These are phyloP conservation scores for Cyanocitta stelleri DNA, from an alignment of 2,113 vertebrate species.

Conservation along the genomic window DNA sequence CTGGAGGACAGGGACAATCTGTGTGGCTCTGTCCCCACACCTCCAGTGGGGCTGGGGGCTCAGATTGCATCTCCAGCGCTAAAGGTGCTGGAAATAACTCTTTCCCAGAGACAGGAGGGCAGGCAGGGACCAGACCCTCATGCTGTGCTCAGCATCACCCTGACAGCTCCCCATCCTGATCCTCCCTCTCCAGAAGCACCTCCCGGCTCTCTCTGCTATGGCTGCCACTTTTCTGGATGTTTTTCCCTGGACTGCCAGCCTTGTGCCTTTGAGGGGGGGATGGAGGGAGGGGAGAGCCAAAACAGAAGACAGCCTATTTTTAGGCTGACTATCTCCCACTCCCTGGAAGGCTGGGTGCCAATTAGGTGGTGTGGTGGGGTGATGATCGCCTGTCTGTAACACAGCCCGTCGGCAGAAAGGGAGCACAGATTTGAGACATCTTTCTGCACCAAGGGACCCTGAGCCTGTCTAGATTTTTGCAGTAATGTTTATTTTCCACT, in stretches of 20 bases:
- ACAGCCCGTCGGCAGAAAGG: neutral
- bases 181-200: neutral
- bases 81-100: neutral
- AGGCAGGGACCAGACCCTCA: neutral
- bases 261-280: neutral
- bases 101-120: neutral
- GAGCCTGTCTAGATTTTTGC: neutral
- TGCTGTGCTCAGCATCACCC: accelerated
- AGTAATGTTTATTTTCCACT: neutral
- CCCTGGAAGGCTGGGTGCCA: slow-evolving; percentile 42
- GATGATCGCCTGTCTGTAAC: neutral
- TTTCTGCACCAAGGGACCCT: neutral
- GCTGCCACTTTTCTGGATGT: neutral
- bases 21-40: neutral
- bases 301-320: slow-evolving; percentile 40
- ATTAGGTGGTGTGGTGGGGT: neutral
- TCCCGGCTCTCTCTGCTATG: accelerated
- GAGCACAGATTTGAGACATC: neutral
- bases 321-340: slow-evolving; percentile 57
- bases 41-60: accelerated
- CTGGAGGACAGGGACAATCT: neutral
- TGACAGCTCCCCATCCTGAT: accelerated
- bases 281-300: neutral
- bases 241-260: neutral
- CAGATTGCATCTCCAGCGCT: neutral